Evolutionary conservation across 2,888 invertebrate genomes (phyloP).

Genomic region (Acleris sparsana): DNA sequence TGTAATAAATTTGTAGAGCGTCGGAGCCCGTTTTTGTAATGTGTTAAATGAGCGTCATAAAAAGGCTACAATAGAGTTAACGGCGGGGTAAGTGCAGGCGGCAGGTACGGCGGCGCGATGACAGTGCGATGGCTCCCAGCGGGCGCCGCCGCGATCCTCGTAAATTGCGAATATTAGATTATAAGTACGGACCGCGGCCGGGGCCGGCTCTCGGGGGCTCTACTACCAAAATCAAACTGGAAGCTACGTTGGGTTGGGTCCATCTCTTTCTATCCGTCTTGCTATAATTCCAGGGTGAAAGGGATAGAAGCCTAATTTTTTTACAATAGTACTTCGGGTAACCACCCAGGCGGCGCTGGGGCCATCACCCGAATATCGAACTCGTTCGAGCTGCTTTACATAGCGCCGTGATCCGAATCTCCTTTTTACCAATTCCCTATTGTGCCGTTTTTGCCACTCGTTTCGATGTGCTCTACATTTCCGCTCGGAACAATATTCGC

Average conservation of each 20-base stretch:
- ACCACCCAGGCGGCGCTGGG: slow-evolving; percentile 53
- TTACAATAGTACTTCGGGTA: too few relatives aligned
- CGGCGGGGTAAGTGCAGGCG: slow-evolving; percentile 69
- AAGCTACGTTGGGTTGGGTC: background rate
- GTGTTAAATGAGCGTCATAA: slow-evolving; percentile 53
- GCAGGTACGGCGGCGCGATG: slow-evolving; percentile 74
- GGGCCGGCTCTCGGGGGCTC: slow-evolving; percentile 18
- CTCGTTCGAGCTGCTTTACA: slow-evolving; percentile 68
- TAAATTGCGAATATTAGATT: slow-evolving; percentile 84
- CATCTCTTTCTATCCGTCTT: background rate
- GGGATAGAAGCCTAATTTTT: too few relatives aligned
- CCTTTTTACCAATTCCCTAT: slow-evolving; percentile 60
- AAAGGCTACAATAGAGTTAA: slow-evolving; percentile 65
- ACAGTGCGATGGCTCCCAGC: slow-evolving; percentile 76
- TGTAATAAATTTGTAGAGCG: too few relatives aligned
- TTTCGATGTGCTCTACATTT: slow-evolving; percentile 40
- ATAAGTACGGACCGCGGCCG: slow-evolving; percentile 75
- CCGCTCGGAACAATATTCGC: slow-evolving; percentile 18
- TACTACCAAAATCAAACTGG: too few relatives aligned
- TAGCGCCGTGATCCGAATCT: slow-evolving; percentile 75
- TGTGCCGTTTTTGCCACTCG: slow-evolving; percentile 55
- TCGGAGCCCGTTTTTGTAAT: slow-evolving; percentile 35
- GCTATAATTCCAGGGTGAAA: background rate
- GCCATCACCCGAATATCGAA: slow-evolving; percentile 77
- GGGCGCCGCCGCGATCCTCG: slow-evolving; percentile 77